Conservation (phyloP, 2,888 invertebrate genomes). For the Dexiosoma caninum region DNA sequence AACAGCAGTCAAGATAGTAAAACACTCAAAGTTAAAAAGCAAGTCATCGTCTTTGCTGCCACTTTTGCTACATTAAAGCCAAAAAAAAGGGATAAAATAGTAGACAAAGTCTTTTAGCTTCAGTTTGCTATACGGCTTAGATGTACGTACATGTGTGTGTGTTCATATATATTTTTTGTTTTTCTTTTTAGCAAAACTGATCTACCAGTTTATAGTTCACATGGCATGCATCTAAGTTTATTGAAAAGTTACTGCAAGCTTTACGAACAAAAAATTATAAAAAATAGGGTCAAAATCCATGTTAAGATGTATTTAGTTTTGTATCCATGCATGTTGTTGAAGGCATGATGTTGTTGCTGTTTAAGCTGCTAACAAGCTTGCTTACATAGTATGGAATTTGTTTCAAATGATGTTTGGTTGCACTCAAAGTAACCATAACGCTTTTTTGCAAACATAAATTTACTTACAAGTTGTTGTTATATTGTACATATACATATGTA, state of each 20-base stretch:
- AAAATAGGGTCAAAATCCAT: slow-evolving; percentile 60
- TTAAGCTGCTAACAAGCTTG: slow-evolving; percentile 62
- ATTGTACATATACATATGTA: not conserved
- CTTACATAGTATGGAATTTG: slow-evolving; percentile 62
- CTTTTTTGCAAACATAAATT: slow-evolving; percentile 8
- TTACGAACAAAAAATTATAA: slow-evolving; percentile 29
- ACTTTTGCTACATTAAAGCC: slow-evolving; percentile 39
- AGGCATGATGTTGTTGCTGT: slow-evolving; percentile 46
- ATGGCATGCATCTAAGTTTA: slow-evolving; percentile 57
- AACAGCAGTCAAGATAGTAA: slow-evolving; percentile 63
- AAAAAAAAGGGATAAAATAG: slow-evolving; percentile 55
- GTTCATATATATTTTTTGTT: not conserved
- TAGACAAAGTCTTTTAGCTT: slow-evolving; percentile 49
- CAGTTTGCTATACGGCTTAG: slow-evolving; percentile 9
- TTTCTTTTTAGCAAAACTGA: slow-evolving; percentile 49
- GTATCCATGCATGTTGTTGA: slow-evolving; percentile 56
- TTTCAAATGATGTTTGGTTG: slow-evolving; percentile 61
- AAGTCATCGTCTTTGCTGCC: slow-evolving; percentile 53
- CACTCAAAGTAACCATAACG: slow-evolving; percentile 37
- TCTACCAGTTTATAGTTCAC: slow-evolving; percentile 62
- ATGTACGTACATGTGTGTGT: too few relatives aligned
- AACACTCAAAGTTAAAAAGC: slow-evolving; percentile 59
- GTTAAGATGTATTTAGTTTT: slow-evolving; percentile 54
- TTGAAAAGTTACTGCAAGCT: slow-evolving; percentile 31
- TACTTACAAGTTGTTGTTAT: not conserved